Evolutionary conservation across 2,888 invertebrate species (phyloP), one percentile per base, ranked within the genome.

Genomic region (Leptinotarsa haldemani): DNA sequence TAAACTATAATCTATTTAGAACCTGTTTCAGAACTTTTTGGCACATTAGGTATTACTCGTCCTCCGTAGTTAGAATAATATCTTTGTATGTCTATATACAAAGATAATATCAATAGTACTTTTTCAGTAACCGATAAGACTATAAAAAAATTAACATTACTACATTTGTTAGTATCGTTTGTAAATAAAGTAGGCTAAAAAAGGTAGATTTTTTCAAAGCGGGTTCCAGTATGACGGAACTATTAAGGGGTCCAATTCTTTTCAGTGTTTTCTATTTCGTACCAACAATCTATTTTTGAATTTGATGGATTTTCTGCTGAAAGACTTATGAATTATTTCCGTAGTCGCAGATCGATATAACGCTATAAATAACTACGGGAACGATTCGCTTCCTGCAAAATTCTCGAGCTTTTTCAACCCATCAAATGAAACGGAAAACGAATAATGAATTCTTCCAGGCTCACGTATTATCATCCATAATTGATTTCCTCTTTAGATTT

Each of bases 221-320:
- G n/a, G n/a, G n/a, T n/a, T n/a, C n/a, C n/a, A n/a, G n/a, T n/a
- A n/a, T n/a, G n/a, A n/a, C n/a, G n/a, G n/a, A n/a, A n/a, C n/a
- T n/a, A 1, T 61, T 61, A 9, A 30, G 61, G 30, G 30, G 5
- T 9, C 40, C 40, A 12, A 40, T 30, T 30, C 25, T 61, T 30
- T 30, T 15, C n/a, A n/a, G n/a, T 16, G 16, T 61, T 40, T 40
- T 61, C 40, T 30, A 9, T 61, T 61, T 16, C n/a, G 9, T 40
- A 61, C 61, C 61, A 61, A 61, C 61, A 30, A 15, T 61, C 61
- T 61, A 61, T 40, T 61, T 61, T 30, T 61, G 40, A 40, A 61
- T 40, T 61, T 30, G 22, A 58, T 58, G 15, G 58, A 22, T 61
- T 61, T 30, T n/a, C 61, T n/a, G 16, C 61, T 61, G 40, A 30